Conservation (phyloP, 2,797 vertebrate genomes). For the Pitangus sulphuratus region DNA sequence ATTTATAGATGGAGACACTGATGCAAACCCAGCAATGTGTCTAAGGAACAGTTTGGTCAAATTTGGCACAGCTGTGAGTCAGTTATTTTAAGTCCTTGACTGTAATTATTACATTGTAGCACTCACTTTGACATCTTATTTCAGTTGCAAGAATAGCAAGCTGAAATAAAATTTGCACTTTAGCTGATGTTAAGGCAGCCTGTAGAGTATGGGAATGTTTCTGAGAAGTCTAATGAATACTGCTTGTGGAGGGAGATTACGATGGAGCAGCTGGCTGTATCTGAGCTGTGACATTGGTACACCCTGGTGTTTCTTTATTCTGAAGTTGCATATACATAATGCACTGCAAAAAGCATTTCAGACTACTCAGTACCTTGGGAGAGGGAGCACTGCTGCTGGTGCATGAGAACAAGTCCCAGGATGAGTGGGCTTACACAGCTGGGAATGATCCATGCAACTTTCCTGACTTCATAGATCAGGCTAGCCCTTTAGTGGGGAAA, state of each 20-base stretch:
- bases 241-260: not conserved
- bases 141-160: not conserved
- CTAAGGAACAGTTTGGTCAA: not conserved
- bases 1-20: not conserved
- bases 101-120: not conserved
- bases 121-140: not conserved
- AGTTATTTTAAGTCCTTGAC: not conserved
- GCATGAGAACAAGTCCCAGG: not conserved
- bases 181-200: not conserved
- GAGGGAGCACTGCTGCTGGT: not conserved
- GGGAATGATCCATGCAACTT: not conserved
- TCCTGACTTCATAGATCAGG: not conserved
- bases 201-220: not conserved
- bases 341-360: not conserved
- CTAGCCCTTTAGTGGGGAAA: accelerated
- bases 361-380: not conserved
- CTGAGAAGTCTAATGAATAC: not conserved
- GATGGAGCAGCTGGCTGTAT: not conserved
- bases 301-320: not conserved
- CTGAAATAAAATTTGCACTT: not conserved
- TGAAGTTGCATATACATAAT: not conserved
- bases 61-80: not conserved
- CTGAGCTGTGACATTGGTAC: not conserved
- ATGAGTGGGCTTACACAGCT: not conserved
- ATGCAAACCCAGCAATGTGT: not conserved